Conservation (phyloP, 2,797 vertebrate species). For the Telmatherina bonti region DNA sequence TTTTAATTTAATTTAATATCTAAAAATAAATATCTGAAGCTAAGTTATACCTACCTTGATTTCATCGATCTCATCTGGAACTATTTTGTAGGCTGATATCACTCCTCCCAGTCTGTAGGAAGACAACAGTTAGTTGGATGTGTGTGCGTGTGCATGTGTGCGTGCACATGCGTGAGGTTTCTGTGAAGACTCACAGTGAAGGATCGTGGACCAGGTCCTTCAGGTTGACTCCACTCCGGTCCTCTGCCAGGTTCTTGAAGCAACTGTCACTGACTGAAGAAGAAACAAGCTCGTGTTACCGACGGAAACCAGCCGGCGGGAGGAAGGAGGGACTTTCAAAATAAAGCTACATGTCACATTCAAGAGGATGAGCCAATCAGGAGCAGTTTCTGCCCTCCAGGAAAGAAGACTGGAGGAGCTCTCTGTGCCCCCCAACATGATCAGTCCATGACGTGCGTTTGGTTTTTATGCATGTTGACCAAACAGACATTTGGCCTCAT, state of each 20-base stretch:
- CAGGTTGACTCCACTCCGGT: constrained; percentile 96
- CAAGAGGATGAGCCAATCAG: no score
- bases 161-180: not conserved
- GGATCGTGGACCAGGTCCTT: constrained; percentile 98
- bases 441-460: no score
- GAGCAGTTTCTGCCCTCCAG: no score
- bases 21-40: no score
- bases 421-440: no score
- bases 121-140: constrained; percentile 17
- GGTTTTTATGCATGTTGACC: no score
- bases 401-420: no score
- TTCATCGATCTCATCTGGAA: constrained; percentile 98
- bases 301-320: constrained; percentile 14
- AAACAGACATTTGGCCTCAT: no score
- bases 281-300: not conserved
- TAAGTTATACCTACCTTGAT: constrained; percentile 88
- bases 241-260: constrained; percentile 96
- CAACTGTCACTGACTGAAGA: constrained; percentile 97
- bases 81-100: constrained; percentile 97
- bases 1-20: no score
- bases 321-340: no score
- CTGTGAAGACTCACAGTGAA: constrained; percentile 89
- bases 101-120: constrained; percentile 94
- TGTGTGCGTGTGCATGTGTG: not conserved
- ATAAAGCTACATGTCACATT: no score